Base-by-base conservation (phyloP, 35 echinoderm and acorn worm genomes). In the Ophiothrix spiculata region DNA sequence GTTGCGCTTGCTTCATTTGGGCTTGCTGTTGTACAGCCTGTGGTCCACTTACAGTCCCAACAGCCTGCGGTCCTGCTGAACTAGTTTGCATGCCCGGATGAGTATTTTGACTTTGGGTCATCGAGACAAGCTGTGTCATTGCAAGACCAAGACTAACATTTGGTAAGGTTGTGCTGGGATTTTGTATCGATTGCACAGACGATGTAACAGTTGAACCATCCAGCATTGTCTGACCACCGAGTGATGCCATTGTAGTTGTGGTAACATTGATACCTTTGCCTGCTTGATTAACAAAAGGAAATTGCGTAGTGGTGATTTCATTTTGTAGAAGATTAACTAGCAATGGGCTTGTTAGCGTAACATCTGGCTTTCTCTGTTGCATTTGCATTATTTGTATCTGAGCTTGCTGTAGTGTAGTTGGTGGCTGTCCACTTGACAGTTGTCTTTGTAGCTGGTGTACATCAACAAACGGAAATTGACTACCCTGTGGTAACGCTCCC, bases 311-410 rank as follows among this genome's bases (percentile, higher is more conserved):
- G 16, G 96, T 80, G 21, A 94, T 91, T 45, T 99, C 96, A 80
- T 90, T 94, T 56, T 99, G 96, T 23, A 99, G 82, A 17, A 99
- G 86, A 85, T 94, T 92, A 0, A 99, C 96, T 63, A 99, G 60
- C 37, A 99, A 79, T 25, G 96, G 96, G 77, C 96, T 99, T 38
- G 96, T 99, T 37, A 99, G 77, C 29, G 96, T 85, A 29, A 92
- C 96, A 84, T 91, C 91, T 19, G 85, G 81, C 74, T 85, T 84
- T 37, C 63, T 63, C 81, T 84, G 81, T 35, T 64, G 54, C 25
- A 69, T 6, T 25, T 69, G 60, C 60, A 69, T 69, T 28, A 69
- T 1, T 4, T 15, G 29, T 15, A 69, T 69, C 60, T 69, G 60
- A 4, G 60, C 60, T 69, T 69, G 60, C 60, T 69, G 60, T 4